Base-by-base conservation (phyloP, 2,113 vertebrate species). In the Onychostoma macrolepis region DNA sequence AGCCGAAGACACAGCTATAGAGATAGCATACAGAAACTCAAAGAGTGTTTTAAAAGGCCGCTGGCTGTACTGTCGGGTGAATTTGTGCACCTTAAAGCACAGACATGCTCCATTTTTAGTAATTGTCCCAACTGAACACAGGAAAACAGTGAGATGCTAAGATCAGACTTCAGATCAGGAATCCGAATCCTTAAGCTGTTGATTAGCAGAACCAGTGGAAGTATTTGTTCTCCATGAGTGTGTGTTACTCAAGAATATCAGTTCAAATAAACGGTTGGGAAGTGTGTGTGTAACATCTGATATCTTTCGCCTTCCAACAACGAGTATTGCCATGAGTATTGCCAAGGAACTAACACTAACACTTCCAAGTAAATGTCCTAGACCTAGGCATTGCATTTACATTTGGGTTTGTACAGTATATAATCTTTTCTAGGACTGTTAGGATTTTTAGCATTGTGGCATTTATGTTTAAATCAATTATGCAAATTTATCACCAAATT, bases 1-100 rank as follows among this genome's bases (percentile, higher is more conserved):
- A 72, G 53, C 71, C 36, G 63, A 71, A 38, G 84, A 74, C 45
- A 80, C 33, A 81, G 84, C 84, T 71, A 43, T 74, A 85, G 61
- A 84, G 61, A 90, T 86, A 88, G 84, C 61, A 87, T 58, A 82
- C 77, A 86, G 90, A 89, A 82, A 53, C 87, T 65, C 88, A 89
- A 80, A 56, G 63, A 84, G 85, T 75, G 56, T 77, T 71, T 76
- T 43, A 45, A 58, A 84, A 81, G 67, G 63, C 88, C 76, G 12
- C 78, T 79, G 87, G 72, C 83, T 83, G 11, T n/a, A 61, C 80
- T 81, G 65, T 76, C 30, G 74, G 50, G 48, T 38, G 48, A 38
- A 36, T 17, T 67, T 45, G 30, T n/a, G 24, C 6, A 74, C 69
- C 69, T 84, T 84, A 36, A 71, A 38, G 45, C 48, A 53, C 45